phyloP scores from a whole-genome alignment of 2,113 vertebrate genomes.

The Pterocles gutturalis region DNA sequence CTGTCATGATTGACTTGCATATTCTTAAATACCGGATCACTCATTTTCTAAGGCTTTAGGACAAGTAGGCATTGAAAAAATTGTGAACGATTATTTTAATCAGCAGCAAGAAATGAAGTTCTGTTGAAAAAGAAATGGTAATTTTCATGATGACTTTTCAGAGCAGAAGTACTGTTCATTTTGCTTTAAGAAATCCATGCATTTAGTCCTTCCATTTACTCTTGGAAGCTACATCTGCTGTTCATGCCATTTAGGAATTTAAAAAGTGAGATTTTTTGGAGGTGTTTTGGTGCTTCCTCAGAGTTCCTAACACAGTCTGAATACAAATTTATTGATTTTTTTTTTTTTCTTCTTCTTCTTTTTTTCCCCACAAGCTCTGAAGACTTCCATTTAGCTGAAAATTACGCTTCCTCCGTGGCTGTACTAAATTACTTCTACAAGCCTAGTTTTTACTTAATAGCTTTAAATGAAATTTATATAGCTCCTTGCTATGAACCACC shows the following conservation, averaged over 20 bases:
- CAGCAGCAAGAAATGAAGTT: not conserved
- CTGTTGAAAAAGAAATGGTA: not conserved
- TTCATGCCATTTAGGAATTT: not conserved
- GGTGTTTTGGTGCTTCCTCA: not conserved
- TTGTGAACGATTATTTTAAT: not conserved
- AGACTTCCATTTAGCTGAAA: not conserved
- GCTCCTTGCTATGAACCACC: not conserved
- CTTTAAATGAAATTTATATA: not conserved
- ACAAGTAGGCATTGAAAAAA: not conserved
- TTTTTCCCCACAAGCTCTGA: not conserved
- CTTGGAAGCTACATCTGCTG: not conserved
- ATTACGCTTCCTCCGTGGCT: not conserved
- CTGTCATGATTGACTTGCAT: not conserved
- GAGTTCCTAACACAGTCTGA: not conserved
- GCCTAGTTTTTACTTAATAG: not conserved
- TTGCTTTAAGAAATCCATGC: not conserved
- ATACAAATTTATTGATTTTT: not conserved
- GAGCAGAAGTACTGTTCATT: not conserved
- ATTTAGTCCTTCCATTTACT: not conserved
- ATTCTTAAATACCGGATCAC: not conserved
- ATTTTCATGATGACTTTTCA: not conserved
- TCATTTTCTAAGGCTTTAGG: not conserved
- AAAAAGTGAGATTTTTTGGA: fast-evolving
- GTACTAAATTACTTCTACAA: not conserved
- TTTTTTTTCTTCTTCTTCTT: not conserved